Base-by-base conservation (phyloP, 2,888 invertebrate genomes). In the Osedax fenrisi region DNA sequence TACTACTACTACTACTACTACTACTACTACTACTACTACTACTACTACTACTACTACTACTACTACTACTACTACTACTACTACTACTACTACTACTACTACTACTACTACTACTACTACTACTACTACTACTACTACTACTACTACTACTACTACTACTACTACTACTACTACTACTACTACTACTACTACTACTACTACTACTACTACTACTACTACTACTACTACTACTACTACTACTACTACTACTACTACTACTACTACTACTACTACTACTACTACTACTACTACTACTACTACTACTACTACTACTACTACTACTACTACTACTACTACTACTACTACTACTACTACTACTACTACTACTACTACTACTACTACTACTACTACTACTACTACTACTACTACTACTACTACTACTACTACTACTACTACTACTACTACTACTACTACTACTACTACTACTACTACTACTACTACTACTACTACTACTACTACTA, bases 251-350 rank as follows among this genome's bases (percentile, higher is more conserved):
- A 26, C 27, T 26, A 68, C 66, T 67, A 73, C 17, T 27, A 24
- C 66, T 68, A 74, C 66, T 27, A 68, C 66, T 68, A 67, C 27
- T 2, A 68, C 66, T 27, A 74, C 66, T 68, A 68, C 66, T 27
- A 70, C 66, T 72, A 73, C 64, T 73, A 72, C 64, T 64, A 26
- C n/a, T 73, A 66, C 26, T 73, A 64, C 64, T 73, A 73, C 64
- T 73, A 73, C 64, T 73, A 68, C 64, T 68, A 68, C 64, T 59
- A 26, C 70, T 73, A 64, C 61, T 72, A 64, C 61, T 61, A 72
- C 61, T 72, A 61, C 61, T 72, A 72, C 25, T 64, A 64, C 61
- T 72, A 72, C 61, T 72, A 72, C 61, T 72, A 72, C 23, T 72
- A 64, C 61, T 64, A 64, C 61, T 72, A 72, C 25, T 26, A 72